Evolutionary conservation across 2,888 invertebrate species (phyloP), one percentile per base, ranked within the genome.

Genomic region (Lomographa bimaculata): DNA sequence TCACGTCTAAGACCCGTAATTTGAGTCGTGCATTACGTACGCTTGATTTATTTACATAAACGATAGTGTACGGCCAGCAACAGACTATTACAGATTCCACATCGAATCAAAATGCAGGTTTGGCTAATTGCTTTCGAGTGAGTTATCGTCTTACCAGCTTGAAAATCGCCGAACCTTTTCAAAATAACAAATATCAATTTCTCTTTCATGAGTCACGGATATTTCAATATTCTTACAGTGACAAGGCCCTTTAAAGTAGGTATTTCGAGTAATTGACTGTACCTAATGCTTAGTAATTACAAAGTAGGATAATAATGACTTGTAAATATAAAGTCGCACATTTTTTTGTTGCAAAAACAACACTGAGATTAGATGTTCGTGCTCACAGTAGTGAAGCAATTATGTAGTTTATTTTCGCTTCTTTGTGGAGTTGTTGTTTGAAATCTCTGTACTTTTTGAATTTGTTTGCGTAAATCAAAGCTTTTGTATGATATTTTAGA

Each of bases 21-120:
- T 82, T 84, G 73, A 68, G 76, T 79, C 58, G 65, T 67, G 59
- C 64, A 69, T 74, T 46, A 50, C 69, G 67, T 65, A 54, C 60
- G 45, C 54, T 64, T 79, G 82, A 84, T 87, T 82, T 87, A 87
- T 87, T 81, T 79, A 78, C 79, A 66, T 75, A 77, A 77, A 82
- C 75, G 79, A 79, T 73, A 74, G 69, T 62, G 58, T 50, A 48
- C 50, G 50, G 50, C 40, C 37, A 49, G 47, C 50, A 46, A 55
- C 63, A 50, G 56, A 62, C 65, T 69, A 82, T 83, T 83, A 83
- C 59, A 60, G 73, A 76, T 73, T 71, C 64, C 57, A 58, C 42
- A 46, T 36, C 54, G 50, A 51, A 54, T 54, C 50, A 52, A 57
- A 61, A 48, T 52, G 44, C 60, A 54, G 48, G 58, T 60, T 60